phyloP scores from a whole-genome alignment of 1,140 invertebrate genomes.

The Temnothorax curvispinosus region DNA sequence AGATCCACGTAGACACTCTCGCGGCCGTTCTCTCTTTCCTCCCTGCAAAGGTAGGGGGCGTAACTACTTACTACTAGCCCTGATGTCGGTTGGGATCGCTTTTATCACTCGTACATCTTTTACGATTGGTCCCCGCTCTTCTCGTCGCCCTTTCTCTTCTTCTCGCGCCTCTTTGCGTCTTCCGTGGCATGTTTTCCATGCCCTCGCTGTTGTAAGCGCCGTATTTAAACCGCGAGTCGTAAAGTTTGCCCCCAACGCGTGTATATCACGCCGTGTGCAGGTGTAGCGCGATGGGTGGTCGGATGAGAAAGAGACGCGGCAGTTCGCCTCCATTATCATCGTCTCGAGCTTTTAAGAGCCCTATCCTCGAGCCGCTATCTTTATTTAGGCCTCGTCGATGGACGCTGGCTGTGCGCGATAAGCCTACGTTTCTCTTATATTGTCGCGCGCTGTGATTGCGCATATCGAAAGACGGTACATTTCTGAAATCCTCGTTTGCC shows the following conservation, averaged over 20 bases:
- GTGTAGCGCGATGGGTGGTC: slow-evolving; percentile 41
- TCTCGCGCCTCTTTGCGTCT: slow-evolving; percentile 2
- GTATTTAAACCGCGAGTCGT: slow-evolving; percentile 45
- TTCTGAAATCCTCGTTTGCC: background rate
- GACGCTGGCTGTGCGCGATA: background rate
- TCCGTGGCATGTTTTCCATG: slow-evolving; percentile 12
- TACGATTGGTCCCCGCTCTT: slow-evolving; percentile 70
- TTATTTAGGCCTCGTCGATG: background rate
- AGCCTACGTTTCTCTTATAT: background rate
- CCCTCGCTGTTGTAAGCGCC: slow-evolving; percentile 2
- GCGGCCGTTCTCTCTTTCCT: background rate
- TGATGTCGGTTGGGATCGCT: slow-evolving; percentile 63
- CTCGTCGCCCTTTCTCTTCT: slow-evolving; percentile 10
- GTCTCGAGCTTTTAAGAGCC: background rate
- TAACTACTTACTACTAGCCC: slow-evolving; percentile 18
- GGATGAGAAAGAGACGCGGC: background rate
- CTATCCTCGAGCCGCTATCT: slow-evolving; percentile 11
- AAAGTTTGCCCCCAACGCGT: slow-evolving; percentile 43
- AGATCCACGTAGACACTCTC: slow-evolving; percentile 52
- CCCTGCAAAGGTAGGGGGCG: background rate
- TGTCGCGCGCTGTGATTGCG: background rate
- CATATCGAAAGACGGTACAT: slow-evolving; percentile 6
- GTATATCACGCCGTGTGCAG: slow-evolving; percentile 43
- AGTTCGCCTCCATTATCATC: background rate
- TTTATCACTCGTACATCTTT: slow-evolving; percentile 81